Evolutionary conservation across 1,140 invertebrate genomes (phyloP).

Genomic region (Aphidius ervi): DNA sequence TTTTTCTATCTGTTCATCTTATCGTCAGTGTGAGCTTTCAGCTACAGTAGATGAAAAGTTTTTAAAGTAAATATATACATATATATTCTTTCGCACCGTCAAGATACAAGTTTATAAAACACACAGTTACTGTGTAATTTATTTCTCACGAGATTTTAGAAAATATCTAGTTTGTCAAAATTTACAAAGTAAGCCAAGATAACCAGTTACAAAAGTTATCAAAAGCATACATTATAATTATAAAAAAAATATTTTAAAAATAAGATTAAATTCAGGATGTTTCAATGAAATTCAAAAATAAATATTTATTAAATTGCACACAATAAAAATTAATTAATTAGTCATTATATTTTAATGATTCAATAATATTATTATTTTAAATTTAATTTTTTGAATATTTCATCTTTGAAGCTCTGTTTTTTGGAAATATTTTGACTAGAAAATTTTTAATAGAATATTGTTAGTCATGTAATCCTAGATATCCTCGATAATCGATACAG

Average conservation of each 20-base stretch:
- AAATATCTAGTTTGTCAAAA: slow-evolving; percentile 14
- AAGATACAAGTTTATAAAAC: slow-evolving; percentile 11
- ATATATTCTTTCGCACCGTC: background rate
- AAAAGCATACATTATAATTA: slow-evolving; percentile 6
- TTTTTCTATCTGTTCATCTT: background rate
- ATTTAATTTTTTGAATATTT: too few relatives aligned
- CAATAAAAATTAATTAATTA: too few relatives aligned
- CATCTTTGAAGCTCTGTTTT: too few relatives aligned
- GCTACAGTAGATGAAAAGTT: slow-evolving; percentile 12
- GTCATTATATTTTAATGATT: too few relatives aligned
- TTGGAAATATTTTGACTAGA: too few relatives aligned
- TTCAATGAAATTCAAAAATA: too few relatives aligned
- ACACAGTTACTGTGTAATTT: slow-evolving; percentile 13
- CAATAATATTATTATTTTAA: too few relatives aligned
- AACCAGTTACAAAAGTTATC: slow-evolving; percentile 3
- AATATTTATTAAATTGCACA: too few relatives aligned
- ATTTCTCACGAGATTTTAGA: slow-evolving; percentile 12
- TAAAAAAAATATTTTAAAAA: background rate
- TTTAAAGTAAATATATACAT: background rate
- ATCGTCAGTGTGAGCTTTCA: slow-evolving; percentile 4
- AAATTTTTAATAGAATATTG: too few relatives aligned
- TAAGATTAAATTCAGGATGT: too few relatives aligned
- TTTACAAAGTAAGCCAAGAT: slow-evolving; percentile 10
- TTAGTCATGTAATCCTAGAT: too few relatives aligned
- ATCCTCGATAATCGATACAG: too few relatives aligned